phyloP scores from a whole-genome alignment of 2,113 vertebrate genomes.

The Dendrocopos noguchii region DNA sequence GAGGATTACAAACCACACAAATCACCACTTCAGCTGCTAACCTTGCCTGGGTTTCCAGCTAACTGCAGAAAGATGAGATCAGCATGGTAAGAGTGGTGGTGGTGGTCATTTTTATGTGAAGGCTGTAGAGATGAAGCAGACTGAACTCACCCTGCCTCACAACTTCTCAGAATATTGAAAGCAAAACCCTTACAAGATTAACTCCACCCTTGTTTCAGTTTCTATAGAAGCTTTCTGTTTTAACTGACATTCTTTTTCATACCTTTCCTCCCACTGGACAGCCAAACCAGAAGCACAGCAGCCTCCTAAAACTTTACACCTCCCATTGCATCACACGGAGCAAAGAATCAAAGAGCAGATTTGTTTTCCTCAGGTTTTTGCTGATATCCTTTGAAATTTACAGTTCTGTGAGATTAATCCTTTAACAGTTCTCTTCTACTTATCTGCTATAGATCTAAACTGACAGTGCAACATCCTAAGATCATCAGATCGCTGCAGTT shows the following conservation, averaged over 20 bases:
- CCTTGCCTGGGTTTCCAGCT: neutral
- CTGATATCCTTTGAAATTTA: neutral
- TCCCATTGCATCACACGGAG: neutral
- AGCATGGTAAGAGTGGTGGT: neutral
- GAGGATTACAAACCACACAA: neutral
- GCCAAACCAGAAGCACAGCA: neutral
- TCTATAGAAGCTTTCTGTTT: neutral
- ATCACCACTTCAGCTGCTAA: neutral
- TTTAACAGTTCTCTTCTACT: neutral
- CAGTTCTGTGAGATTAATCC: neutral
- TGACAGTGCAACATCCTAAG: neutral
- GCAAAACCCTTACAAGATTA: neutral
- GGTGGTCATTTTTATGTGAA: neutral
- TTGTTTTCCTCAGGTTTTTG: neutral
- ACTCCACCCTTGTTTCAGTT: neutral
- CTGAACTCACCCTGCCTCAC: neutral
- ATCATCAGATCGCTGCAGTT: neutral
- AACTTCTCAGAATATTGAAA: neutral
- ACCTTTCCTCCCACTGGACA: neutral
- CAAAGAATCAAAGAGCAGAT: neutral
- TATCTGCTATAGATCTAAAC: fast-evolving
- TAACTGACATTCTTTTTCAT: neutral
- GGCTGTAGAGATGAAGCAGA: neutral
- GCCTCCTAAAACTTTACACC: neutral
- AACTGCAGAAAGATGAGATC: neutral